These are phyloP conservation scores for Steatocranus sp. DNA, from an alignment of 2,797 vertebrate genomes.

Conservation along the genomic window DNA sequence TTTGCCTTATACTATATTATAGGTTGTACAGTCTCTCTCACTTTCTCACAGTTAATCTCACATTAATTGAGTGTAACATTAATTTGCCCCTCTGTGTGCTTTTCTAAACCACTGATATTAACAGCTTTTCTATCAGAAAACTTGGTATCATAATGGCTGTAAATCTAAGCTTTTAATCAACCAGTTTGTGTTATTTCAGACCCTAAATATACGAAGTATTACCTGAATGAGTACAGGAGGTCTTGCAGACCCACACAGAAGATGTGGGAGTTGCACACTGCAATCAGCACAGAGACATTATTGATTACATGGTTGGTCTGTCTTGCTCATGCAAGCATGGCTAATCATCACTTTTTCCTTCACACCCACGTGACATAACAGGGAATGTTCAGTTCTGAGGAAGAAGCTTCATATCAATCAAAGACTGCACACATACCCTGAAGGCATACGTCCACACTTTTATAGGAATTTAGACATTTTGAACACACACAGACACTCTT, in stretches of 20 bases:
- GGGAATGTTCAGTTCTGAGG: not conserved
- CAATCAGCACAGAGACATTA: conserved; percentile 13
- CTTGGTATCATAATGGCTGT: not conserved
- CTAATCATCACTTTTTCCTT: conserved; percentile 16
- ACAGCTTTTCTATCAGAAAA: not conserved
- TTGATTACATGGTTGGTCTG: conserved; percentile 44
- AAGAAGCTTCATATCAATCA: not conserved
- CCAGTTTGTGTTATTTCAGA: not conserved
- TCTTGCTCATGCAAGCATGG: not conserved
- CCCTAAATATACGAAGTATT: not conserved
- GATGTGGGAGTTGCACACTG: not conserved
- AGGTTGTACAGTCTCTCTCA: not conserved
- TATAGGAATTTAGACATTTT: not conserved
- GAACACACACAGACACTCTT: not conserved
- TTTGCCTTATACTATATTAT: not conserved
- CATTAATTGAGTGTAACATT: not conserved
- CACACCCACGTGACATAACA: conserved; percentile 1
- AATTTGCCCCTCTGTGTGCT: not conserved
- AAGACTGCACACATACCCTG: not conserved
- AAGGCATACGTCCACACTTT: not conserved
- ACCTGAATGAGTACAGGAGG: not conserved
- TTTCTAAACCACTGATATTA: not conserved
- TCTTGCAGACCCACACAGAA: not conserved
- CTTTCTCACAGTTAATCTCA: not conserved
- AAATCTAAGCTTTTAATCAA: not conserved